These are phyloP conservation scores for Galerucella pusilla DNA, from an alignment of 2,888 invertebrate genomes.

Conservation along the genomic window DNA sequence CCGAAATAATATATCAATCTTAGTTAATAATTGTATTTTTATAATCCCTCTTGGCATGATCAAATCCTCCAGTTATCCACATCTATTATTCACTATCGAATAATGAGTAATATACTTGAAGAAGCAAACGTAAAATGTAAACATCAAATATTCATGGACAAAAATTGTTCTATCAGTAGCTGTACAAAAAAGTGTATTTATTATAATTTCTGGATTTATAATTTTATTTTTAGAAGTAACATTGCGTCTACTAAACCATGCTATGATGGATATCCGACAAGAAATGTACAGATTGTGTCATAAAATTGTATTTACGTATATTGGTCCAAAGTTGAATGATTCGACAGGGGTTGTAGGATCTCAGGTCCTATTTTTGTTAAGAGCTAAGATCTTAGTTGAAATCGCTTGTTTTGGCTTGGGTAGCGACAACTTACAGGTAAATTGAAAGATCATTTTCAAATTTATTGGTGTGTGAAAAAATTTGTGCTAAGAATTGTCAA, in stretches of 20 bases:
- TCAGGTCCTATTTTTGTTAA: conserved; percentile 69
- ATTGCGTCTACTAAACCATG: conserved; percentile 70
- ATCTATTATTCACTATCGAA: too few relatives aligned
- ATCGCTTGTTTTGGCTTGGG: conserved; percentile 73
- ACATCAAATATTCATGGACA: too few relatives aligned
- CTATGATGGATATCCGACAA: conserved; percentile 67
- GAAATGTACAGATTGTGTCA: conserved; percentile 70
- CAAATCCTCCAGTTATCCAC: too few relatives aligned
- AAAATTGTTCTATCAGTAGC: too few relatives aligned
- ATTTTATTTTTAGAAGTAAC: conserved; percentile 61
- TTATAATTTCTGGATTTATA: background rate
- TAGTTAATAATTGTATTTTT: too few relatives aligned
- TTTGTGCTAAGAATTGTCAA: too few relatives aligned
- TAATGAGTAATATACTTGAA: too few relatives aligned
- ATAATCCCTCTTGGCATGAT: too few relatives aligned
- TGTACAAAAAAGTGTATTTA: too few relatives aligned
- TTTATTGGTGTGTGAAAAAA: too few relatives aligned
- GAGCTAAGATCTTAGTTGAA: conserved; percentile 71
- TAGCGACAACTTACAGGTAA: conserved; percentile 63
- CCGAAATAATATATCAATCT: too few relatives aligned
- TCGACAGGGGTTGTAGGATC: conserved; percentile 62
- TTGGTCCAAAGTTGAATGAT: conserved; percentile 67
- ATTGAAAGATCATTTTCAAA: background rate
- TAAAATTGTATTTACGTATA: conserved; percentile 67
- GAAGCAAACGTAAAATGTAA: too few relatives aligned